phyloP scores from a whole-genome alignment of 37 sponge, comb jelly and placozoan genomes.

The Aphrocallistes beatrix region DNA sequence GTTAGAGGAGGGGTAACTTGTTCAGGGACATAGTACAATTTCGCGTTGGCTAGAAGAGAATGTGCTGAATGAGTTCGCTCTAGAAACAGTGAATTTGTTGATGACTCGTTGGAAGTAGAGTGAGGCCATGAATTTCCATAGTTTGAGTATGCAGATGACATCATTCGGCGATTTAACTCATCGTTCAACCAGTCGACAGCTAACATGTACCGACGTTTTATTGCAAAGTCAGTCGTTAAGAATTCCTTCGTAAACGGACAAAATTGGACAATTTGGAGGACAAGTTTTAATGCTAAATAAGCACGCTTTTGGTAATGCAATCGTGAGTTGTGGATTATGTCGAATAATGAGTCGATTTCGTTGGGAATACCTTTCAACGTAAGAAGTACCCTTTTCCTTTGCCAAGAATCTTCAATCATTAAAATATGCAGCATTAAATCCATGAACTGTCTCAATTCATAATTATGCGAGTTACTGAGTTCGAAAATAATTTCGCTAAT shows the following conservation, averaged over 20 bases:
- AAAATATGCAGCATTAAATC: slow-evolving; percentile 65
- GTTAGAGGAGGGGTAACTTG: not conserved
- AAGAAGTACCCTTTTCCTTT: slow-evolving; percentile 34
- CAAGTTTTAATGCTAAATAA: slow-evolving; percentile 12
- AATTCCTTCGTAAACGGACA: not conserved
- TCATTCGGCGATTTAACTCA: not conserved
- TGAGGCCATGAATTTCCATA: not conserved
- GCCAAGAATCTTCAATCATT: slow-evolving; percentile 75
- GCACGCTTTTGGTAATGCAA: slow-evolving; percentile 27
- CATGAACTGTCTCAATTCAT: slow-evolving; percentile 65
- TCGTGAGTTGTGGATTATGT: slow-evolving; percentile 22
- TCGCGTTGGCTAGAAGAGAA: not conserved
- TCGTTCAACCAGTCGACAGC: slow-evolving; percentile 13
- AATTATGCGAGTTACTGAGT: slow-evolving; percentile 22
- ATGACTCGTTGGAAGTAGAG: not conserved
- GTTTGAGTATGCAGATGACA: not conserved
- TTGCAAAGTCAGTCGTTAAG: not conserved
- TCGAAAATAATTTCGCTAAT: slow-evolving; percentile 51
- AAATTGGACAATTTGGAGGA: not conserved
- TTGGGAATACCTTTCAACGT: slow-evolving; percentile 35
- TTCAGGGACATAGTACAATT: not conserved
- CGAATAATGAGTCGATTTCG: slow-evolving; percentile 11
- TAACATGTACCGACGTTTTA: not conserved
- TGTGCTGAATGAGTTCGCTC: not conserved
- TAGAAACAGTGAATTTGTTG: not conserved